Conservation (phyloP, 2,888 invertebrate genomes). For the Chaitophorus viminalis region DNA sequence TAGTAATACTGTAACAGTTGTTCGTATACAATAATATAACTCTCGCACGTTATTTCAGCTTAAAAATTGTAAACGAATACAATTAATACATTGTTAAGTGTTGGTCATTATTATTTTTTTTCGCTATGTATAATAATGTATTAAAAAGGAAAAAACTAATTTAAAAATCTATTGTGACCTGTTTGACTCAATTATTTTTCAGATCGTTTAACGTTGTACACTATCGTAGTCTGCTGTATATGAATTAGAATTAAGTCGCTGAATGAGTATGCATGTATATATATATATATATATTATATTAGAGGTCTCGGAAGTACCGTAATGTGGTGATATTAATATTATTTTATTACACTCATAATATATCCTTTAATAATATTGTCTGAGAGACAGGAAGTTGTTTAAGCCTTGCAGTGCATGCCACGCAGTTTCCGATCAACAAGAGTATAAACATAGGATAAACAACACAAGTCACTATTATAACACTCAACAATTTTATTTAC, state of each 20-base stretch:
- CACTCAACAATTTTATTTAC: slow-evolving; percentile 4
- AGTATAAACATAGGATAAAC: not conserved
- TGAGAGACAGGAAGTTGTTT: slow-evolving; percentile 1
- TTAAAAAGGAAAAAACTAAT: slow-evolving; percentile 34
- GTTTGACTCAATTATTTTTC: slow-evolving; percentile 35
- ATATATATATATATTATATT: too few relatives aligned
- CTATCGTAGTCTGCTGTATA: not conserved
- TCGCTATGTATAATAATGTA: not conserved
- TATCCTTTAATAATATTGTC: not conserved
- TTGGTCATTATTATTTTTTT: not conserved
- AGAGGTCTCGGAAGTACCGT: slow-evolving; percentile 2
- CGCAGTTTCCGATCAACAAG: too few relatives aligned
- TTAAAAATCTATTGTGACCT: slow-evolving; percentile 25
- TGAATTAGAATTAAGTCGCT: not conserved
- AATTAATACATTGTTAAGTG: not conserved
- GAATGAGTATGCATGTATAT: not conserved
- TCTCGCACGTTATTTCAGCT: not conserved
- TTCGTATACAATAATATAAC: not conserved
- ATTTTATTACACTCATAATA: not conserved
- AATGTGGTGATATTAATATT: too few relatives aligned
- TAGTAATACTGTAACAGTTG: not conserved
- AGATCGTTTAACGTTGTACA: not conserved
- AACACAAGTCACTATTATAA: not conserved
- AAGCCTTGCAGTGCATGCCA: too few relatives aligned
- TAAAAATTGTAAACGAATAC: not conserved